phyloP scores from a whole-genome alignment of 2,888 invertebrate genomes.

The Papilio protenor region DNA sequence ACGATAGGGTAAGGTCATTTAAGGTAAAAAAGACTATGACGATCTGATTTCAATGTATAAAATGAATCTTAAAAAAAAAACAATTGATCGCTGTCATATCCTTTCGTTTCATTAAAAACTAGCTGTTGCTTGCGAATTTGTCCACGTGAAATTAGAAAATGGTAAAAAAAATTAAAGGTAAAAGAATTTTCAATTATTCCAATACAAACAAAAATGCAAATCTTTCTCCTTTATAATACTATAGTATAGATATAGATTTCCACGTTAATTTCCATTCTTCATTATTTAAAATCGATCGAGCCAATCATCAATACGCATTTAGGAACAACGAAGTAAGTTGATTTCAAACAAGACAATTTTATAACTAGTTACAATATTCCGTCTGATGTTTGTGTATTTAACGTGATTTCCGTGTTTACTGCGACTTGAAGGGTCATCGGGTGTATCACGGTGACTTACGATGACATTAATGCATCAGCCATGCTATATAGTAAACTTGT shows the following conservation, averaged over 20 bases:
- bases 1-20: constrained; percentile 7
- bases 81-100: not conserved
- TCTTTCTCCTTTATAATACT: too few species aligned
- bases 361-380: not conserved
- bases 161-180: too few species aligned
- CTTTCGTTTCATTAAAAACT: too few species aligned
- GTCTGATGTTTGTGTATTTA: not conserved
- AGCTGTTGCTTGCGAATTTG: too few species aligned
- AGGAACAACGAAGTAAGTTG: too few species aligned
- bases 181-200: too few species aligned
- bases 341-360: not conserved
- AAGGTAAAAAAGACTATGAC: not conserved
- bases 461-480: not conserved
- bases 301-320: too few species aligned
- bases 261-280: too few species aligned
- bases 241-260: too few species aligned
- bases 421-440: constrained; percentile 14
- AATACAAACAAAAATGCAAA: too few species aligned
- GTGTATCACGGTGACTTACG: constrained; percentile 9
- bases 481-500: not conserved
- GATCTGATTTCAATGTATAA: not conserved
- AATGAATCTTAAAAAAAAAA: not conserved
- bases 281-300: too few species aligned
- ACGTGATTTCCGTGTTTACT: constrained; percentile 23
- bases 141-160: too few species aligned